Percentiles rank a stretch among this genome's conserved stretches.
These are phyloP conservation scores for Bufotes viridis DNA, from an alignment of 2,797 vertebrate genomes.

Conservation along the genomic window DNA sequence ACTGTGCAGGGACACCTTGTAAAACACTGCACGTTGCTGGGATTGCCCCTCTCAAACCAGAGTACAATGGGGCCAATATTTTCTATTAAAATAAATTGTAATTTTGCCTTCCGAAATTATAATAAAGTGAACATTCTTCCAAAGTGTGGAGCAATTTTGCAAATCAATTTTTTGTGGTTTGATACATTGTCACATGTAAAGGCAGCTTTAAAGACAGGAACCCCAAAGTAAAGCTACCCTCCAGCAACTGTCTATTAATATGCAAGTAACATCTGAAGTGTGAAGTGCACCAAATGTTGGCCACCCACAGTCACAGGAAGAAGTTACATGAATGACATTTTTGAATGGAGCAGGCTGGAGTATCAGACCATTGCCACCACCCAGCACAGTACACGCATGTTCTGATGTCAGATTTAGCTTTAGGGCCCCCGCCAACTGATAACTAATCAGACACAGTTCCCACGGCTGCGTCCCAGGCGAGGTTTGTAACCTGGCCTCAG, in stretches of 20 bases:
- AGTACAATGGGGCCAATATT: no score
- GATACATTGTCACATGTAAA: background rate
- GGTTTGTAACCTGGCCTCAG: slow-evolving; percentile 52
- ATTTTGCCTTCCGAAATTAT: no score
- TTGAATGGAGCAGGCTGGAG: background rate
- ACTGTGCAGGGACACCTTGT: no score
- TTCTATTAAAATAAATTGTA: no score
- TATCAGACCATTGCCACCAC: background rate
- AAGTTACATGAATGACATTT: background rate
- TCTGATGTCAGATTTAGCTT: background rate
- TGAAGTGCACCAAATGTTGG: slow-evolving; percentile 6
- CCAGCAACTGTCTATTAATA: background rate
- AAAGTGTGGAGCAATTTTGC: background rate
- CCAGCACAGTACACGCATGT: background rate
- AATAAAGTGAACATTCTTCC: background rate
- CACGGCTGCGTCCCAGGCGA: slow-evolving; percentile 39
- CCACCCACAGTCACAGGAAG: slow-evolving; percentile 19
- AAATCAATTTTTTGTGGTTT: background rate
- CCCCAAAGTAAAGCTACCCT: background rate
- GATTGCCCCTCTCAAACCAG: no score
- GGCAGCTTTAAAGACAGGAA: background rate
- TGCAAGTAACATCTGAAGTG: slow-evolving; percentile 6
- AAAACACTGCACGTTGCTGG: no score
- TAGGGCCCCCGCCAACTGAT: slow-evolving; percentile 24
- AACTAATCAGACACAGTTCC: slow-evolving; percentile 46